Conservation (phyloP, 2,797 vertebrate genomes). For the Avahi laniger region DNA sequence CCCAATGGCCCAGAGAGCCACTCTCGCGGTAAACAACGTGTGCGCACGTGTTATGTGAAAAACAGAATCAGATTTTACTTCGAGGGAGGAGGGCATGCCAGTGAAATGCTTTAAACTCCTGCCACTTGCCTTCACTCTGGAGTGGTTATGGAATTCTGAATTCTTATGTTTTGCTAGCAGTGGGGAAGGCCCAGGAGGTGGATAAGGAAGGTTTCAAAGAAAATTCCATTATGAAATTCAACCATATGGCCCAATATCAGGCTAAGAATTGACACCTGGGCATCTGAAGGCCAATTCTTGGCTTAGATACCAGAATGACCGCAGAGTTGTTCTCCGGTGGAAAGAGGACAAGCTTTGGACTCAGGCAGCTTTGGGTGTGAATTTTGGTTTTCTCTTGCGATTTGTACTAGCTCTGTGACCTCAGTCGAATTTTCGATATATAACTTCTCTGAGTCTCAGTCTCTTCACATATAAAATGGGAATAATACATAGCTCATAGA, state of each 20-base stretch:
- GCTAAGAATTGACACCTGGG: neutral
- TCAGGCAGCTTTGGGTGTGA: neutral
- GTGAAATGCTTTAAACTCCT: neutral
- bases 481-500: neutral
- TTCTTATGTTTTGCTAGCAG: neutral
- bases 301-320: neutral
- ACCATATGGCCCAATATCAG: neutral
- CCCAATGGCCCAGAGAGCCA: neutral
- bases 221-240: conserved; percentile 23
- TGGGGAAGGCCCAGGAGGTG: neutral
- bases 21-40: neutral
- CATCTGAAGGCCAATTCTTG: neutral
- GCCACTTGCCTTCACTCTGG: neutral
- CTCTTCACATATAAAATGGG: neutral
- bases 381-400: neutral
- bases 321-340: neutral
- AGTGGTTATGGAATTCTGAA: neutral
- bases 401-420: neutral
- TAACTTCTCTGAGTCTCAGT: neutral
- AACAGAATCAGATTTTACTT: neutral
- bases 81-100: neutral
- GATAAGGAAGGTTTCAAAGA: neutral
- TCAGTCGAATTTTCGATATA: neutral
- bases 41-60: neutral
- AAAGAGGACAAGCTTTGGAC: neutral